Evolutionary conservation across 2,888 invertebrate species (phyloP).

Genomic region (Uloborus plumipes): DNA sequence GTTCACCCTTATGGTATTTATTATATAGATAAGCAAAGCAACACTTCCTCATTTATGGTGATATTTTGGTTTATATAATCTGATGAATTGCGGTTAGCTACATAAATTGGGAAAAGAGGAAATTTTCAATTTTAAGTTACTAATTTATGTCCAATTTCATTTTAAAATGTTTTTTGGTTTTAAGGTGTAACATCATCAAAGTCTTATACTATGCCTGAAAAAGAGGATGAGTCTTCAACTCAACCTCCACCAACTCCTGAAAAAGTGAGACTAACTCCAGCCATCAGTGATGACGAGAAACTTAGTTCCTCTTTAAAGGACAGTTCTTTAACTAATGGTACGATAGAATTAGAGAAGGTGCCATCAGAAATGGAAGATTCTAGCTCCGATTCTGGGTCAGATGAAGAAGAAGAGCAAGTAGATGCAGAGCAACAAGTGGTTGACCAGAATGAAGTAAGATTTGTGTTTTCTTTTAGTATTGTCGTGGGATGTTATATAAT

Average conservation of each 20-base stretch:
- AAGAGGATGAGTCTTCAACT: constrained; percentile 34
- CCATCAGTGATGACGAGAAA: constrained; percentile 23
- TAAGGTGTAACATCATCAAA: constrained; percentile 46
- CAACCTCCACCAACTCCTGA: constrained; percentile 46
- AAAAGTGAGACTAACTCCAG: constrained; percentile 10
- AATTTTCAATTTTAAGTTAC: too few species aligned
- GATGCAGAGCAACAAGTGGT: constrained; percentile 43
- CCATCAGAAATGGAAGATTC: constrained; percentile 67
- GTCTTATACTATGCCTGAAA: constrained; percentile 14
- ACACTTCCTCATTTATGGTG: too few species aligned
- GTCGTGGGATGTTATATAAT: too few species aligned
- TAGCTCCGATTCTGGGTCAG: constrained; percentile 69
- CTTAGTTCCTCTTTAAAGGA: constrained; percentile 2
- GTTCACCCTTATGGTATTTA: too few species aligned
- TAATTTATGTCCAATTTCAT: too few species aligned
- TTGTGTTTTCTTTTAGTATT: background rate
- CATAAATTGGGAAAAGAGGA: too few species aligned
- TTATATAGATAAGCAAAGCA: too few species aligned
- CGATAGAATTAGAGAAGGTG: constrained; percentile 42
- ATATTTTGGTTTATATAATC: too few species aligned
- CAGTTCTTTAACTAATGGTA: constrained; percentile 20
- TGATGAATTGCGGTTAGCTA: too few species aligned
- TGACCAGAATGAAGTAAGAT: constrained; percentile 56
- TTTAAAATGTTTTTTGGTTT: background rate
- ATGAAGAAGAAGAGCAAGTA: constrained; percentile 73